Percentiles rank a stretch among this genome's conserved stretches.
phyloP scores from a whole-genome alignment of 2,888 invertebrate genomes.

The Pseudococcus jackbeardsleyi region DNA sequence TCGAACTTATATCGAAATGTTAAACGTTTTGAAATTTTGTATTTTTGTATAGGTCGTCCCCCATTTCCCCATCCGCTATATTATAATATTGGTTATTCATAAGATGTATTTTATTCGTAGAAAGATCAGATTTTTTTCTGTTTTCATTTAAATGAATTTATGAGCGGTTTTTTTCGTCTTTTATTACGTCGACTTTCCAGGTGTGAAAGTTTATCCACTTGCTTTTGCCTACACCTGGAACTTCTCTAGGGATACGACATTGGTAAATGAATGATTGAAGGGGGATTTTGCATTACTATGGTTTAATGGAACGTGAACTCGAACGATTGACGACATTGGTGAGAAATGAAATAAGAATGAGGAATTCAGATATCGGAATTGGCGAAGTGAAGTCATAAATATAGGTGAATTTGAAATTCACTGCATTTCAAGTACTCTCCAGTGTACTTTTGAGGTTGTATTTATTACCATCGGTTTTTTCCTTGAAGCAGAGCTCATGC shows the following conservation, averaged over 20 bases:
- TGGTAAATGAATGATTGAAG: no score
- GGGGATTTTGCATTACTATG: background rate
- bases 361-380: background rate
- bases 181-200: background rate
- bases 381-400: background rate
- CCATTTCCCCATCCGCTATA: background rate
- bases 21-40: background rate
- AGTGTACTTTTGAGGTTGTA: background rate
- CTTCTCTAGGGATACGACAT: no score
- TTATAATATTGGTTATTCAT: background rate
- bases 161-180: background rate
- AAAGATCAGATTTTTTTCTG: slow-evolving; percentile 5
- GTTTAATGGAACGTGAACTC: background rate
- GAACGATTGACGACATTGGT: background rate
- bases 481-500: background rate
- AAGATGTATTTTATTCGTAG: slow-evolving; percentile 23
- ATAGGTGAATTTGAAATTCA: background rate
- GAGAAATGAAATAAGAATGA: background rate
- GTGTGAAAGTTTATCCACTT: no score
- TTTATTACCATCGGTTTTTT: background rate
- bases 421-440: background rate
- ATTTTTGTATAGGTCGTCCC: slow-evolving; percentile 35
- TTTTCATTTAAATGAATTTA: slow-evolving; percentile 30
- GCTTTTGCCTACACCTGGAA: no score
- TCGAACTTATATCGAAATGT: slow-evolving; percentile 1